phyloP scores from a whole-genome alignment of 2,888 invertebrate species.

The Heliconius ethilla region DNA sequence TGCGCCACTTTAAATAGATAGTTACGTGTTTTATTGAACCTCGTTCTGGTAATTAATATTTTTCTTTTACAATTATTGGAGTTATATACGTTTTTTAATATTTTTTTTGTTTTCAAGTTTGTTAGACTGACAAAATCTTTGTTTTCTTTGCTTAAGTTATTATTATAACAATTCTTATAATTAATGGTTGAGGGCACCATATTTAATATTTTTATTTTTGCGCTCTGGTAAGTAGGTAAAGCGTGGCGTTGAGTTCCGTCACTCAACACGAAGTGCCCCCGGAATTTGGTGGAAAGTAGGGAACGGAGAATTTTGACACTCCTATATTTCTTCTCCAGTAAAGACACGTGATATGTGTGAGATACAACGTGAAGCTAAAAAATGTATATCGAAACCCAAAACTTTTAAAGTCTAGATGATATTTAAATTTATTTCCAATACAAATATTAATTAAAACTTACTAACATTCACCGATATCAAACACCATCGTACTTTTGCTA shows the following conservation, averaged over 20 bases:
- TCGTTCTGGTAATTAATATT: background rate
- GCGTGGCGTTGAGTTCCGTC: background rate
- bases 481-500: slow-evolving; percentile 13
- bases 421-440: background rate
- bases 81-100: too few species aligned
- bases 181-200: too few species aligned
- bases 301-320: background rate
- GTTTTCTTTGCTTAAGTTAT: too few species aligned
- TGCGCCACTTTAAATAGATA: slow-evolving; percentile 12
- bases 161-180: too few species aligned
- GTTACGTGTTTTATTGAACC: slow-evolving; percentile 13
- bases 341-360: background rate
- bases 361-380: background rate
- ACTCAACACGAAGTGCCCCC: background rate
- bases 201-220: too few species aligned
- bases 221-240: too few species aligned
- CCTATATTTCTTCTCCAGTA: background rate
- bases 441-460: slow-evolving; percentile 20
- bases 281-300: background rate
- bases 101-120: background rate
- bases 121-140: too few species aligned
- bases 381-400: background rate
- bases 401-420: background rate
- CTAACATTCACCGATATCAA: background rate
- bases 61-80: background rate